Percentiles rank a stretch among this genome's conserved stretches.
Conservation (phyloP, 2,888 invertebrate genomes). For the Agrotis exclamationis region DNA sequence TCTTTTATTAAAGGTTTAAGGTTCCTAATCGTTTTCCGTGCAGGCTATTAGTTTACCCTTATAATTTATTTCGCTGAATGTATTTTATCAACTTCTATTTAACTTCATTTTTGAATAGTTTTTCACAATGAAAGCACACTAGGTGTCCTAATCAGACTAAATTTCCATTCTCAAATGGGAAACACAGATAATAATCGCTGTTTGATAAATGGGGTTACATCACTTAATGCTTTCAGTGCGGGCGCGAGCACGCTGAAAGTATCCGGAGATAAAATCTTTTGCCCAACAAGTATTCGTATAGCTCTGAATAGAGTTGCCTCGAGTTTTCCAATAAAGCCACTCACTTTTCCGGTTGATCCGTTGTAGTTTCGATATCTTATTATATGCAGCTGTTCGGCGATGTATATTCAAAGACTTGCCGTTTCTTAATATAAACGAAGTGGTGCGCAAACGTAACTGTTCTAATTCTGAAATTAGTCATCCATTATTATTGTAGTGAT, state of each 20-base stretch:
- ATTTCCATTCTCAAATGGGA: conserved; percentile 1
- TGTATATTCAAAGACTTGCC: conserved; percentile 14
- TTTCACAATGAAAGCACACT: no score
- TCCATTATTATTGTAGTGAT: neutral
- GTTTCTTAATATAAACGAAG: conserved; percentile 13
- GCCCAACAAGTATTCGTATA: conserved; percentile 54
- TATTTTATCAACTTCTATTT: conserved; percentile 1
- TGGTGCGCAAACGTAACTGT: conserved; percentile 3
- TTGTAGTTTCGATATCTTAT: conserved; percentile 35
- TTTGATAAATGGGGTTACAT: conserved; percentile 36
- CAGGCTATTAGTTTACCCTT: neutral
- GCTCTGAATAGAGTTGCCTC: conserved; percentile 54
- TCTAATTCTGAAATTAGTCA: neutral
- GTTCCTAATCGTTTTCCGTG: no score
- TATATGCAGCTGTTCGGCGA: conserved; percentile 25
- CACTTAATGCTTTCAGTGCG: conserved; percentile 25
- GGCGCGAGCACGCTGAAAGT: conserved; percentile 47
- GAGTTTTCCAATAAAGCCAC: conserved; percentile 60
- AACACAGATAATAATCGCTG: conserved; percentile 20
- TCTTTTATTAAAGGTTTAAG: neutral
- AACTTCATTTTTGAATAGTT: neutral
- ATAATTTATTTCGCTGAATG: neutral
- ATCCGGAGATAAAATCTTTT: conserved; percentile 48
- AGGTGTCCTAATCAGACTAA: neutral
- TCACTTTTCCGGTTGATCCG: conserved; percentile 51